Evolutionary conservation across 2,888 invertebrate genomes (phyloP), one percentile per base, ranked within the genome.

Genomic region (Leptinotarsa tumamoca): DNA sequence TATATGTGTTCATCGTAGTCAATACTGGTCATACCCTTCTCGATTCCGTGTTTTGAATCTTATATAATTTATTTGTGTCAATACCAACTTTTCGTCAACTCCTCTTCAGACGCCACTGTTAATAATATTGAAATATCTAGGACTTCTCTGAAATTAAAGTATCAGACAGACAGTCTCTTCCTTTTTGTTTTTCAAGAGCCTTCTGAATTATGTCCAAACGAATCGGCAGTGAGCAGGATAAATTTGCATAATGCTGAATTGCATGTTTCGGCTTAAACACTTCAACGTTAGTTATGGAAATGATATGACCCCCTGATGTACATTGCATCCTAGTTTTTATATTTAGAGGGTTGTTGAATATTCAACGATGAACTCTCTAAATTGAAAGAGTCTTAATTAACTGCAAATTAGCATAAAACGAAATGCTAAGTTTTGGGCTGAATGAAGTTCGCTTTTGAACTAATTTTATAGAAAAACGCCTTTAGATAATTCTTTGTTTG

Each of bases 191-290:
- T 43, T 63, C 63, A 17, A 13, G 10, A 1, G 17, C 33, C 43
- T 43, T 33, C 63, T 27, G 43, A 63, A 43, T 17, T 63, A 21
- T 1, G 23, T 58, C 15, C 58, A 15, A 23, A 13, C 58, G 23
- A 14, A 23, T 15, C 18, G 10, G 14, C 23, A 43, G 10, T 43
- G 58, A 58, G 23, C 23, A 23, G 58, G 58, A 18, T n/a, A 10
- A n/a, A 63, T 63, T 63, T 63, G n/a, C 63, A 63, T 63, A 63
- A 63, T 43, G 63, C 63, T 33, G 63, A 63, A 43, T 63, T 33
- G 43, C 63, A 63, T 43, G 63, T 63, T 63, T 43, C 63, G 18
- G 17, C 10, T 63, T 3, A 2, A 27, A 43, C 43, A 63, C 10
- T 63, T 18, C n/a, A 63, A 63, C 43, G 63, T 3, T 33, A 63